A percentile compares a stretch with the other conserved stretches of the same genome.
Conservation (phyloP, 2,113 vertebrate genomes). For the Tonatia bakeri region DNA sequence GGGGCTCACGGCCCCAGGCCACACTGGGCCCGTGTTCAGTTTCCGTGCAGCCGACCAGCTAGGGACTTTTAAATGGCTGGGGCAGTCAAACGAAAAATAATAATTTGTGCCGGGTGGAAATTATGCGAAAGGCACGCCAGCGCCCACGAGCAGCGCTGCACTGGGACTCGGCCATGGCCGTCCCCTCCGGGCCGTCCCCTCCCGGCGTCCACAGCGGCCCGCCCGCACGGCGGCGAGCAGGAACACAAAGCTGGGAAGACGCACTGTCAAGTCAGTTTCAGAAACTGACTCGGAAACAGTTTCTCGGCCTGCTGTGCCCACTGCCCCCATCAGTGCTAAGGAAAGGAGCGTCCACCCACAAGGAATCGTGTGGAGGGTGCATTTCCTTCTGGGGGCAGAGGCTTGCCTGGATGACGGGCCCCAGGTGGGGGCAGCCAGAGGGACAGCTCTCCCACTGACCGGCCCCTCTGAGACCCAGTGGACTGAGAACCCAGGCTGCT, state of each 20-base stretch:
- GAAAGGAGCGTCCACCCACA: not conserved
- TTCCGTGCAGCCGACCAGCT: not conserved
- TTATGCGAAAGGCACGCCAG: not conserved
- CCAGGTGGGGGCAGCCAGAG: not conserved
- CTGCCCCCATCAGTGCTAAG: too few relatives aligned
- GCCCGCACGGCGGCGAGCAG: accelerated
- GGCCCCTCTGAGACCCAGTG: not conserved
- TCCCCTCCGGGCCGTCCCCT: accelerated
- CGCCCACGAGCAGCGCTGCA: accelerated
- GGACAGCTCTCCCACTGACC: not conserved
- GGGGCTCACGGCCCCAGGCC: not conserved
- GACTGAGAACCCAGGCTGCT: not conserved
- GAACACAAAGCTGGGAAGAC: not conserved
- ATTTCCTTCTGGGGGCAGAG: not conserved
- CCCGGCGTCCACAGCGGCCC: not conserved
- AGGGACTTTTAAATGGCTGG: not conserved
- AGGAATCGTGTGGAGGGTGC: accelerated
- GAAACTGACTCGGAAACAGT: too few relatives aligned
- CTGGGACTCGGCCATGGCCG: accelerated
- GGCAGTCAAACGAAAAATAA: not conserved
- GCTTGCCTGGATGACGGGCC: not conserved
- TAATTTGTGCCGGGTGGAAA: not conserved
- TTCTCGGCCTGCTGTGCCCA: too few relatives aligned
- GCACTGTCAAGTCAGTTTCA: not conserved
- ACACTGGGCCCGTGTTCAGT: accelerated